A percentile compares a stretch with the other conserved stretches of the same genome.
These are phyloP conservation scores for Cyanoderma ruficeps DNA, from an alignment of 2,113 vertebrate species.

Conservation along the genomic window DNA sequence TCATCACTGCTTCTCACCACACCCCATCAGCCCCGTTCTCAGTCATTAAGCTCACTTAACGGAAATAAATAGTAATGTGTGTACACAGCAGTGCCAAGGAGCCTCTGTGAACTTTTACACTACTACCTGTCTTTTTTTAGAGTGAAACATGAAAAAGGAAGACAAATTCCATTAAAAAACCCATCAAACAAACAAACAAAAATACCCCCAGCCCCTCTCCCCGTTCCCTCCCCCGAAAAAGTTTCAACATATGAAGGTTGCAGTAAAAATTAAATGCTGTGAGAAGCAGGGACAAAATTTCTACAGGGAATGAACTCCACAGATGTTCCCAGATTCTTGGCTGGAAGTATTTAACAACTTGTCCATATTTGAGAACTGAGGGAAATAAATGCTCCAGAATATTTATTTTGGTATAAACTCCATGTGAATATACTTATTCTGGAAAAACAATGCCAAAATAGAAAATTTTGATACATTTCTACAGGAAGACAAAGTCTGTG, in stretches of 20 bases:
- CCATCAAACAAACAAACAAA: background rate
- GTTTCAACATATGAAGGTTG: background rate
- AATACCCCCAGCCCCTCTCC: rapidly evolving
- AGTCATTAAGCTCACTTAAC: background rate
- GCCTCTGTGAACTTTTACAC: slow-evolving; percentile 6
- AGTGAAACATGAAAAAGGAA: background rate
- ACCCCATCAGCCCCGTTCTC: background rate
- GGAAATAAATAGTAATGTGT: slow-evolving; percentile 9
- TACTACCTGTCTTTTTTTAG: background rate
- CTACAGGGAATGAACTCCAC: slow-evolving; percentile 33
- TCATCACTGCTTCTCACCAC: slow-evolving; percentile 11
- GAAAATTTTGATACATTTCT: slow-evolving; percentile 10
- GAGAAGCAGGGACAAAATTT: slow-evolving; percentile 19
- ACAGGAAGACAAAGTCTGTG: background rate
- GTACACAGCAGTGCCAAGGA: background rate
- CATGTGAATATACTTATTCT: slow-evolving; percentile 1
- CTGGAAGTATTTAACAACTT: slow-evolving; percentile 47
- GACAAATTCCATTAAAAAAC: background rate
- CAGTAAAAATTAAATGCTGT: background rate
- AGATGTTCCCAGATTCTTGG: slow-evolving; percentile 49
- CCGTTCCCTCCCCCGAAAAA: too few relatives aligned
- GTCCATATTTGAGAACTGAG: background rate
- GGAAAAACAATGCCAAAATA: slow-evolving; percentile 6
- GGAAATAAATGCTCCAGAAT: slow-evolving; percentile 1
- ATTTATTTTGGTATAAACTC: slow-evolving; percentile 46